Conservation (phyloP, 2,888 invertebrate species). For the Phyto melanocephala region DNA sequence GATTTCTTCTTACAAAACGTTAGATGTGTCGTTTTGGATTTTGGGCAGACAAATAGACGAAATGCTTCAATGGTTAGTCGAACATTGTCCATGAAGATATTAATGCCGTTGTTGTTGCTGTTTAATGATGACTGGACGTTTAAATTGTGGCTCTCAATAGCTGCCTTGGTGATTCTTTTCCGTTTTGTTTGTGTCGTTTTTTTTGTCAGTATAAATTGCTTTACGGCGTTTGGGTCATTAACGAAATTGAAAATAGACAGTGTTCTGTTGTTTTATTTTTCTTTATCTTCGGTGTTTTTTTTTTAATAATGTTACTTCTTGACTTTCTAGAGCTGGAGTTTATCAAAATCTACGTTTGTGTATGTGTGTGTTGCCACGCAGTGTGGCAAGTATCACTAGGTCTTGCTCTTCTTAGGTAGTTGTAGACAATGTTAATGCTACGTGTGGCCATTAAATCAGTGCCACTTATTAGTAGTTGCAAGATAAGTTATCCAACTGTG, state of each 20-base stretch:
- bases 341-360: constrained; percentile 15
- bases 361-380: constrained; percentile 49
- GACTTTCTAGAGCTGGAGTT: constrained; percentile 32
- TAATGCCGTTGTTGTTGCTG: constrained; percentile 29
- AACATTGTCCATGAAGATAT: constrained; percentile 34
- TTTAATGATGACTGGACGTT: constrained; percentile 56
- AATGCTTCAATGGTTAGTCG: constrained; percentile 53
- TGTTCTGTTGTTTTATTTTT: constrained; percentile 60
- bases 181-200: not conserved
- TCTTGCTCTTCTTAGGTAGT: constrained; percentile 60
- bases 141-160: constrained; percentile 49
- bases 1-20: constrained; percentile 10
- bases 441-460: constrained; percentile 70
- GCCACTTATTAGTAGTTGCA: constrained; percentile 71
- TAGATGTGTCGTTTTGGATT: constrained; percentile 29
- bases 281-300: constrained; percentile 9
- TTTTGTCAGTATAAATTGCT: constrained; percentile 73
- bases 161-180: constrained; percentile 35
- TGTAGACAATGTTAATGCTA: constrained; percentile 69
- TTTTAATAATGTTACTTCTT: constrained; percentile 51
- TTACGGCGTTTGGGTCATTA: constrained; percentile 77
- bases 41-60: constrained; percentile 57
- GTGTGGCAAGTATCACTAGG: not conserved
- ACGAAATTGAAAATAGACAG: constrained; percentile 76
- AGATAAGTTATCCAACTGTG: constrained; percentile 59